Base-by-base conservation (phyloP, 2,797 vertebrate genomes). In the Caiman crocodilus region DNA sequence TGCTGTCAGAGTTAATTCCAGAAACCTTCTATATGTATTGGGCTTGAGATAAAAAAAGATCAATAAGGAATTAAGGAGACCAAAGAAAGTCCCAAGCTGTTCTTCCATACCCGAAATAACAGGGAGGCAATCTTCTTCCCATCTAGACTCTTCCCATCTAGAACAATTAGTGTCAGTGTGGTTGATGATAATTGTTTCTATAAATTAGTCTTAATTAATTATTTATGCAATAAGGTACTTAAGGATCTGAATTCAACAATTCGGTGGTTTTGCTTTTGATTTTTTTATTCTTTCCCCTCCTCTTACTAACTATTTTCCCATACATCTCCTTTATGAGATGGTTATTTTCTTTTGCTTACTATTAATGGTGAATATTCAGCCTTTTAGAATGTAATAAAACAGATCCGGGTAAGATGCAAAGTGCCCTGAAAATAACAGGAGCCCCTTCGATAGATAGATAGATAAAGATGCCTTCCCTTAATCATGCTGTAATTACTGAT, bases 191-290 rank as follows among this genome's bases (percentile, higher is more conserved):
- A 96, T 96, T 87, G 92, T 95, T 96, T 93, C 96, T 94, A 89
- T 96, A 96, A 96, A 95, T 95, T 95, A 95, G 90, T 95, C 95
- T 96, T 95, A 95, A 95, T 96, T 97, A 96, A 96, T 92, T 93
- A 85, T 96, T 96, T 96, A 94, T 94, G 83, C 90, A 96, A 92
- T 94, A 96, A 92, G 94, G 89, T 79, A 88, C 90, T 94, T 91
- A 95, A 81, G 83, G 77, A 96, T 92, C 90, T 35, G 90, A 94
- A 90, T 94, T 96, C 92, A 96, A 96, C 50, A 91, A 59, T 94
- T 94, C 78, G 81, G 83, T 88, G n/a, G 25, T 12, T 0, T 1
- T 61, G 94, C 15, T 93, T 93, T 13, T 14, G 21, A 10, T 50
- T 50, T 50, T 50, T 50, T 50, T 50, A 50, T 50, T 50, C 42